Percentiles rank a stretch among this genome's conserved stretches.
phyloP scores from a whole-genome alignment of 2,113 vertebrate genomes.

The Todiramphus saurophagus region DNA sequence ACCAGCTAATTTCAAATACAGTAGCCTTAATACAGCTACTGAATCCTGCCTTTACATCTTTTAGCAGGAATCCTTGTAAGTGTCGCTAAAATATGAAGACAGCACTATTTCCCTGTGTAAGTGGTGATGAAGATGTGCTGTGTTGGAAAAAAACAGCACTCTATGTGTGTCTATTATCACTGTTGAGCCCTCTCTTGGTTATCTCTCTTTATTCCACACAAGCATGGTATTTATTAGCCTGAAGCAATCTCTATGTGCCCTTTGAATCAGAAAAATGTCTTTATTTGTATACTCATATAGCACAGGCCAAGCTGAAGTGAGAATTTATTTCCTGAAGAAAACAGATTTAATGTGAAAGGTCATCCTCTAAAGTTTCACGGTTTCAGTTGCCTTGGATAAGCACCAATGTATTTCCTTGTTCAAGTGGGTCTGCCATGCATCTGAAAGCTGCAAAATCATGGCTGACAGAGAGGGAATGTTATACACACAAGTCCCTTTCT shows the following conservation, averaged over 20 bases:
- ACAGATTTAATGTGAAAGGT: constrained; percentile 36
- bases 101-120: background rate
- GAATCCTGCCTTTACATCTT: background rate
- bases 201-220: background rate
- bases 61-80: background rate
- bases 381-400: background rate
- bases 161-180: background rate
- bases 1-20: background rate
- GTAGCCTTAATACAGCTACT: background rate
- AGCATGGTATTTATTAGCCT: constrained; percentile 3
- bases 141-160: background rate
- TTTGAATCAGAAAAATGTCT: constrained; percentile 6
- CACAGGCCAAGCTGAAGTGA: constrained; percentile 9
- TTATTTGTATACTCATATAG: constrained; percentile 23
- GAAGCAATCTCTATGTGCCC: background rate
- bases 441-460: background rate
- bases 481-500: background rate
- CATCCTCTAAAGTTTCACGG: constrained; percentile 24
- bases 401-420: background rate
- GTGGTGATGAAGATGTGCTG: background rate
- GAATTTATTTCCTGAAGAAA: constrained; percentile 36
- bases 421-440: background rate
- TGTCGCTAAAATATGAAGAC: background rate
- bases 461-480: background rate
- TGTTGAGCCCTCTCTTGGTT: background rate